phyloP scores from a whole-genome alignment of 2,888 invertebrate species.

The Mythimna albipuncta region DNA sequence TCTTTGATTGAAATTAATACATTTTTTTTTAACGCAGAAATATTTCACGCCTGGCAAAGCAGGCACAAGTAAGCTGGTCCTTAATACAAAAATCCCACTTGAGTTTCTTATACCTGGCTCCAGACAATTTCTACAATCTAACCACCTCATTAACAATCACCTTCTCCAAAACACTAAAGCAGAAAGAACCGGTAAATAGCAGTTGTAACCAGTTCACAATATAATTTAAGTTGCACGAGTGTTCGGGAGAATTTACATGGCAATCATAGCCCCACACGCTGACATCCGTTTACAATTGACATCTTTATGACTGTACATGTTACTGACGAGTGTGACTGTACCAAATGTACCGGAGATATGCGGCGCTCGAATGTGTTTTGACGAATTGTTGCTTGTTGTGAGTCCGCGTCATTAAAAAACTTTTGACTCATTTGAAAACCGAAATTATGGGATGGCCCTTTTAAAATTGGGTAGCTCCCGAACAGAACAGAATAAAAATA shows the following conservation, averaged over 20 bases:
- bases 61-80: no score
- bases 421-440: neutral
- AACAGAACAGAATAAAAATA: no score
- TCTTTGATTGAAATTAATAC: no score
- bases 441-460: no score
- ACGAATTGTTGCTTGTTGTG: conserved; percentile 31
- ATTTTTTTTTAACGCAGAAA: no score
- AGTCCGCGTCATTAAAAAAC: neutral
- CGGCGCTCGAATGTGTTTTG: conserved; percentile 22
- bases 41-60: no score
- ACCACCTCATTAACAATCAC: neutral
- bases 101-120: no score
- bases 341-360: conserved; percentile 28
- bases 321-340: conserved; percentile 58
- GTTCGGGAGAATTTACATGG: conserved; percentile 61
- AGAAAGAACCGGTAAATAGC: conserved; percentile 44
- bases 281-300: conserved; percentile 83
- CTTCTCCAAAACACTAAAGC: conserved; percentile 22
- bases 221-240: conserved; percentile 48
- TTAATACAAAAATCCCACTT: no score
- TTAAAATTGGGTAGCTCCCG: no score
- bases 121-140: neutral
- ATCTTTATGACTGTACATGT: conserved; percentile 79
- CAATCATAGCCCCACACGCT: conserved; percentile 68
- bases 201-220: conserved; percentile 39